A percentile compares a stretch with the other conserved stretches of the same genome.
These are phyloP conservation scores for Eumacrocentrus americanus DNA, from an alignment of 2,888 invertebrate species.

Conservation along the genomic window DNA sequence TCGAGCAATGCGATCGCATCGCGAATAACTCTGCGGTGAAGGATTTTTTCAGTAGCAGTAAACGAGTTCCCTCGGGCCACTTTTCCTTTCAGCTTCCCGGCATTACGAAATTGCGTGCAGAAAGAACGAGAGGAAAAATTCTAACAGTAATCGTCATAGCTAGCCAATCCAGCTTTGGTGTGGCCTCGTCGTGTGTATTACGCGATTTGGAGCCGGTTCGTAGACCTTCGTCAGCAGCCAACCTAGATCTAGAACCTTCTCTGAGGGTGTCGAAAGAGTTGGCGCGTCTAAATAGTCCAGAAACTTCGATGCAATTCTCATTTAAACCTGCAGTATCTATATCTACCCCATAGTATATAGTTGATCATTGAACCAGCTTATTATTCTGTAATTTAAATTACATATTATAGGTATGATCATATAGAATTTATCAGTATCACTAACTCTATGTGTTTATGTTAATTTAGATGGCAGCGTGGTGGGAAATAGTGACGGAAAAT, in stretches of 20 bases:
- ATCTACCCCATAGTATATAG: background rate
- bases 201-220: constrained; percentile 2
- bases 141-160: too few species aligned
- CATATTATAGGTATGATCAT: background rate
- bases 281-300: background rate
- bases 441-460: constrained; percentile 12
- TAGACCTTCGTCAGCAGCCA: constrained; percentile 29
- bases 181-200: constrained; percentile 4
- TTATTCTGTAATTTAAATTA: background rate
- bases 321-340: too few species aligned
- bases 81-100: constrained; percentile 19
- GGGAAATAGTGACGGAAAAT: constrained; percentile 67
- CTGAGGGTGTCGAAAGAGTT: background rate
- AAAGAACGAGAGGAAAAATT: background rate
- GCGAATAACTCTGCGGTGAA: too few species aligned
- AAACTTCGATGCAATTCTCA: background rate
- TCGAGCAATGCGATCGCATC: too few species aligned
- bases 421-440: background rate
- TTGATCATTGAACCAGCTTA: background rate
- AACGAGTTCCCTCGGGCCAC: too few species aligned
- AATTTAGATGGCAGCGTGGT: constrained; percentile 67
- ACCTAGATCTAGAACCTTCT: constrained; percentile 30
- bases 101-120: constrained; percentile 30
- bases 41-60: too few species aligned
- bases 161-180: background rate